These are phyloP conservation scores for Vulpes ferrilata DNA, from an alignment of 2,113 vertebrate species.

Conservation along the genomic window DNA sequence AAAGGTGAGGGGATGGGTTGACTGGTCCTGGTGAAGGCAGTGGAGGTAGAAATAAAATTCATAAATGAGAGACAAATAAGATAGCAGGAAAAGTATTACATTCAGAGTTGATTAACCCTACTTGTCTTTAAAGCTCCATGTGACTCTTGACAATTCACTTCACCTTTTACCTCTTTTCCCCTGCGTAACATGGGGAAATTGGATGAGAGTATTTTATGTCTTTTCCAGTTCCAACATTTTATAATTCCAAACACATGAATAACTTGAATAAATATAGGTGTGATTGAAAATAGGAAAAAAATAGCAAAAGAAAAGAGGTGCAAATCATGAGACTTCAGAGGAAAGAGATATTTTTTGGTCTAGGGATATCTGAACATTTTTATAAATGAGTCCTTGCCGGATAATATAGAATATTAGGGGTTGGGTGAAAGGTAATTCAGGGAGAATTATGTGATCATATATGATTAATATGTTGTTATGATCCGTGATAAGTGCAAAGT, in stretches of 20 bases:
- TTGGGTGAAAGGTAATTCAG: not conserved
- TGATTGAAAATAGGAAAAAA: slow-evolving; percentile 13
- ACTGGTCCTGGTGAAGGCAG: not conserved
- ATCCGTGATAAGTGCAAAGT: not conserved
- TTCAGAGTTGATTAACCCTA: not conserved
- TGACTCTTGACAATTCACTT: slow-evolving; percentile 28
- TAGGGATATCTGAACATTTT: not conserved
- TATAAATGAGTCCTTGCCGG: not conserved
- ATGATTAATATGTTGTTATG: not conserved
- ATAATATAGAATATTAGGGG: not conserved
- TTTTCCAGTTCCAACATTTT: not conserved
- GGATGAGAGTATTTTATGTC: not conserved
- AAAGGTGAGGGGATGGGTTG: not conserved
- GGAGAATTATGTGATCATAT: not conserved
- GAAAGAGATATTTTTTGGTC: not conserved
- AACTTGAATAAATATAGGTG: not conserved
- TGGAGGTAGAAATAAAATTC: not conserved
- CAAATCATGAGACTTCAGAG: not conserved
- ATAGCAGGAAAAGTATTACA: not conserved
- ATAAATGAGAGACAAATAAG: not conserved
- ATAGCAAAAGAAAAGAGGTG: not conserved
- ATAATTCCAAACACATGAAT: not conserved
- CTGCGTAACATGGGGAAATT: not conserved
- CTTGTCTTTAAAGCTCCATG: not conserved
- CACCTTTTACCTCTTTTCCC: not conserved